A percentile compares a stretch with the other conserved stretches of the same genome.
Conservation (phyloP, 2,113 vertebrate genomes). For the Recurvirostra avosetta region DNA sequence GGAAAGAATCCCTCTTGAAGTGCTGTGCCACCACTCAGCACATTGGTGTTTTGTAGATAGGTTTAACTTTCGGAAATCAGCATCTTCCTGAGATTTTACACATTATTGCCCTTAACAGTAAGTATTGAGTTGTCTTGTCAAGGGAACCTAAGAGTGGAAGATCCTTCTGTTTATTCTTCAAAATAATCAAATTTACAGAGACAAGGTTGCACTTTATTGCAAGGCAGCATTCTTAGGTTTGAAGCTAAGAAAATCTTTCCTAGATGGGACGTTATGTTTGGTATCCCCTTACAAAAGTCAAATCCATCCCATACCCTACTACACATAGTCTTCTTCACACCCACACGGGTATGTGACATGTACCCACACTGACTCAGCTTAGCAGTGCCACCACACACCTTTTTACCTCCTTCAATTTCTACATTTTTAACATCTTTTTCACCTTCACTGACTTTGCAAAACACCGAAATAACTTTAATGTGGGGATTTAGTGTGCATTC, state of each 20-base stretch:
- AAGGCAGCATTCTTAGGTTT: not conserved
- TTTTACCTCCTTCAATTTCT: slow-evolving; percentile 3
- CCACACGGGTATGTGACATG: not conserved
- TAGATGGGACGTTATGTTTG: not conserved
- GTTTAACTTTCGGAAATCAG: not conserved
- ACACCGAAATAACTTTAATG: not conserved
- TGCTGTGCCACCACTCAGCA: not conserved
- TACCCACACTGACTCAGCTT: not conserved
- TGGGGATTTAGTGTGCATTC: not conserved
- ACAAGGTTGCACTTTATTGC: not conserved
- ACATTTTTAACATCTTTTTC: slow-evolving; percentile 22
- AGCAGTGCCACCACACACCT: not conserved
- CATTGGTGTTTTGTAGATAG: not conserved
- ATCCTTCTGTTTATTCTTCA: not conserved
- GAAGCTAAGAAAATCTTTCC: not conserved
- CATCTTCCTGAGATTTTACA: not conserved
- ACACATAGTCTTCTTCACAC: not conserved
- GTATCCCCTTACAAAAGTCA: not conserved
- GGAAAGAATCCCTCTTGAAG: not conserved
- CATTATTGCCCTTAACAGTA: not conserved
- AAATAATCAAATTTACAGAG: not conserved
- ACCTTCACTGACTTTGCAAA: not conserved
- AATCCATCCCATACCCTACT: not conserved
- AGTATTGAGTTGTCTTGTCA: not conserved
- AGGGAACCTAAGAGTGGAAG: not conserved